Base-by-base conservation (phyloP, 2,888 invertebrate genomes). In the Dioctria rufipes region DNA sequence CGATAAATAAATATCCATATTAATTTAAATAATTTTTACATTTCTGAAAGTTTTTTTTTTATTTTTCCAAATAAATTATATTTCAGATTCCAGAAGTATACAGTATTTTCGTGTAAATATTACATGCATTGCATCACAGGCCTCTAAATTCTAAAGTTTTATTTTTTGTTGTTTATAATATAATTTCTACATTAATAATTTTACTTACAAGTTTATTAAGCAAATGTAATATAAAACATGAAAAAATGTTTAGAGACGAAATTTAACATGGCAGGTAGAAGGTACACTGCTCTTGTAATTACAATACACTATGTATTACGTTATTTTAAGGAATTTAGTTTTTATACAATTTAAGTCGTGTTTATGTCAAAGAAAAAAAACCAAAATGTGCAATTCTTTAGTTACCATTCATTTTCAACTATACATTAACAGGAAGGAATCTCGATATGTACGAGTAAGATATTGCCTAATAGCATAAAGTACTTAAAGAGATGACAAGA, bases 101-200 rank as follows among this genome's bases (percentile, higher is more conserved):
- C 58, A 60, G 54, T 58, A 58, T 77, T 63, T 25, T 25, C 63
- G 61, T 61, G 63, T 77, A 77, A 77, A 77, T 77, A 77, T 77
- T 63, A 77, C 51, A 77, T 77, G 77, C 77, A 77, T 77, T 77
- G 77, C 77, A 77, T 77, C 77, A 77, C 77, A 77, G 77, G 77
- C 77, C 25, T 61, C 77, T 77, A 77, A 77, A 77, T 77, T 77
- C 77, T 77, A 77, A 77, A 61, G 77, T 77, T 61, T 63, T 63
- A n/a, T n/a, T 71, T 11, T 73, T 9, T 73, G n/a, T 13, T 73
- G 37, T 43, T 67, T 67, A 73, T 60, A 5, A 58, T 13, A 40
- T 73, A 73, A 54, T 54, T 69, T 69, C 49, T 51, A 69, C 51
- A 69, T 69, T 69, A 49, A 73, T 73, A 58, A 58, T 58, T 58